Conservation (phyloP, 2,113 vertebrate species). For the Onychorhynchus coronatus region DNA sequence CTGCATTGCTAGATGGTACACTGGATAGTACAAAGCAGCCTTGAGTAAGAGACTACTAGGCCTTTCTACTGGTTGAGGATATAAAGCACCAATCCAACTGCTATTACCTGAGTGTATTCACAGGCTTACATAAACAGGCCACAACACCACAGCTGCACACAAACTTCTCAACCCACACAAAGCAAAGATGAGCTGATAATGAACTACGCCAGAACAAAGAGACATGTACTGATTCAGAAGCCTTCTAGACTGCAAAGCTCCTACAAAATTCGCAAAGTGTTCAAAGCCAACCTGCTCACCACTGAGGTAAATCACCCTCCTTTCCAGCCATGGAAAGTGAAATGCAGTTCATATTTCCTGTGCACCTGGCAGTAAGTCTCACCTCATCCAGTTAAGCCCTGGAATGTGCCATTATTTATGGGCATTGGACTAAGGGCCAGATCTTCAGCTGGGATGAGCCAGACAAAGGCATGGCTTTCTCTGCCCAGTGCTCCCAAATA, state of each 20-base stretch:
- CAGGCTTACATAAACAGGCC: not conserved
- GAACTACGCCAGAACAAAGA: rapidly evolving
- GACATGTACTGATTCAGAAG: not conserved
- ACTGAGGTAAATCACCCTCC: not conserved
- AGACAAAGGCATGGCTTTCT: not conserved
- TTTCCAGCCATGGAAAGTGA: not conserved
- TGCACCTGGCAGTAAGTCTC: not conserved
- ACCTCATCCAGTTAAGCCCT: not conserved
- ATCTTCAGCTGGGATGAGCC: not conserved
- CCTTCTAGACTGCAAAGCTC: not conserved
- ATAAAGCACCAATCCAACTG: not conserved
- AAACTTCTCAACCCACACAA: not conserved
- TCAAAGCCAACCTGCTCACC: not conserved
- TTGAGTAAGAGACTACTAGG: not conserved
- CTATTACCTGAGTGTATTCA: not conserved
- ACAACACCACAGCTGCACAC: not conserved
- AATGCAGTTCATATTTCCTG: not conserved
- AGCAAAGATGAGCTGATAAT: not conserved
- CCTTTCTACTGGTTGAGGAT: not conserved
- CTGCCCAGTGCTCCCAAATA: not conserved
- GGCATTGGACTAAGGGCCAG: not conserved
- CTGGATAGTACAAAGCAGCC: not conserved
- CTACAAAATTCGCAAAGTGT: not conserved
- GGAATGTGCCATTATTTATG: not conserved
- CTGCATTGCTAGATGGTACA: not conserved